These are phyloP conservation scores for Drosophila punjabiensis DNA, from an alignment of 1,140 invertebrate species.

Conservation along the genomic window DNA sequence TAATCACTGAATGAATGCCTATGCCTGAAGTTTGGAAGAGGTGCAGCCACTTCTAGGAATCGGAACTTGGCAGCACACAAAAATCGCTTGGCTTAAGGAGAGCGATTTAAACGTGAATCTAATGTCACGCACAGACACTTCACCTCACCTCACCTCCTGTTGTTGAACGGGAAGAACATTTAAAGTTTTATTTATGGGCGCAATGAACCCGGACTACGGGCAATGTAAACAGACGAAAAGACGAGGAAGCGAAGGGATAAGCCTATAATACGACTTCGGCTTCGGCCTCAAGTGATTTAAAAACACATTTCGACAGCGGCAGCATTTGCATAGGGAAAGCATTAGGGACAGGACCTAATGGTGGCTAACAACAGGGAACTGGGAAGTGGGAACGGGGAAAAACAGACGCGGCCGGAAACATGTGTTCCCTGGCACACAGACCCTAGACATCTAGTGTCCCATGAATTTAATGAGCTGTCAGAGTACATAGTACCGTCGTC, in stretches of 20 bases:
- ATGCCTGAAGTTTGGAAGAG: no score
- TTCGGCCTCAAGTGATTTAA: conserved; percentile 45
- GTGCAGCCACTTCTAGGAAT: no score
- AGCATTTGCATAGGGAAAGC: conserved; percentile 37
- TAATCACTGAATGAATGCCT: neutral
- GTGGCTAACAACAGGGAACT: conserved; percentile 2
- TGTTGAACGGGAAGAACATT: conserved; percentile 25
- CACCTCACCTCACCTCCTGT: neutral
- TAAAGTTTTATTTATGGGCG: conserved; percentile 52
- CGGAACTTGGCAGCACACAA: neutral
- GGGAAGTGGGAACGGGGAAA: neutral
- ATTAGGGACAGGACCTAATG: conserved; percentile 29
- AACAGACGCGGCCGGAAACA: conserved; percentile 11
- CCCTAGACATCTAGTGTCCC: neutral
- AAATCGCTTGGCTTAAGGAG: neutral
- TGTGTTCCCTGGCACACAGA: conserved; percentile 5
- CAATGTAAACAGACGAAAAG: conserved; percentile 47
- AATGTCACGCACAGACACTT: conserved; percentile 20
- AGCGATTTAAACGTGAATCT: conserved; percentile 17
- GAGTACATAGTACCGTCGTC: neutral
- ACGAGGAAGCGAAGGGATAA: conserved; percentile 22
- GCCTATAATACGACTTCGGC: conserved; percentile 17
- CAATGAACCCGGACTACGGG: conserved; percentile 47
- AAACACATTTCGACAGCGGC: conserved; percentile 34
- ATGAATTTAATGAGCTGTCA: conserved; percentile 21